Evolutionary conservation across 2,113 vertebrate genomes (phyloP).

Genomic region (Steatornis caripensis): DNA sequence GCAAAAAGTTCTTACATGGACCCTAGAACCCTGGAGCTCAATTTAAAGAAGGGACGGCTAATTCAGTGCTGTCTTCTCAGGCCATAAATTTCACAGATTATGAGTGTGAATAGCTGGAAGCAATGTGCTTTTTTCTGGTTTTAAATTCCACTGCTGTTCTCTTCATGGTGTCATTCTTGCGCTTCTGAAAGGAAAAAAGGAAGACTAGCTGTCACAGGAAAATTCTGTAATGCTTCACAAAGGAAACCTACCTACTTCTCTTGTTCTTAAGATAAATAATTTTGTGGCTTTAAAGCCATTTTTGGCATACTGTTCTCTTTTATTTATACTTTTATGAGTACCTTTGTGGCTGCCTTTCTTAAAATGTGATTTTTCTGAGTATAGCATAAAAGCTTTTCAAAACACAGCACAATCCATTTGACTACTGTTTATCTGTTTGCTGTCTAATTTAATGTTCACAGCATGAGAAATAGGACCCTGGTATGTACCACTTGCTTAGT

Average conservation of each 20-base stretch:
- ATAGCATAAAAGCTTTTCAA: not conserved
- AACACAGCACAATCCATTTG: not conserved
- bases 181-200: not conserved
- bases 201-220: not conserved
- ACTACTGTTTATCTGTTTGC: not conserved
- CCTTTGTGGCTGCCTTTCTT: not conserved
- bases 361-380: not conserved
- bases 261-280: not conserved
- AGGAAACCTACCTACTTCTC: not conserved
- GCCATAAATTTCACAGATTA: slow-evolving; percentile 25
- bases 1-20: not conserved
- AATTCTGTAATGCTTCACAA: not conserved
- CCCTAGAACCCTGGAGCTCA: not conserved
- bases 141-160: slow-evolving; percentile 11
- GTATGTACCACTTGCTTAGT: not conserved
- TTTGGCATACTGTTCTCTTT: not conserved
- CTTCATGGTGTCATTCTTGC: not conserved
- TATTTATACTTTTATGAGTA: not conserved
- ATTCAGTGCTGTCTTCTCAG: not conserved
- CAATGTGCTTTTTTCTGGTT: not conserved
- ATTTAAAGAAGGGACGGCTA: not conserved
- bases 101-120: slow-evolving; percentile 14
- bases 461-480: not conserved
- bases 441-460: not conserved
- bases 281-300: not conserved